A percentile compares a stretch with the other conserved stretches of the same genome.
phyloP scores from a whole-genome alignment of 1,140 invertebrate species.

The Oscheius sp. region DNA sequence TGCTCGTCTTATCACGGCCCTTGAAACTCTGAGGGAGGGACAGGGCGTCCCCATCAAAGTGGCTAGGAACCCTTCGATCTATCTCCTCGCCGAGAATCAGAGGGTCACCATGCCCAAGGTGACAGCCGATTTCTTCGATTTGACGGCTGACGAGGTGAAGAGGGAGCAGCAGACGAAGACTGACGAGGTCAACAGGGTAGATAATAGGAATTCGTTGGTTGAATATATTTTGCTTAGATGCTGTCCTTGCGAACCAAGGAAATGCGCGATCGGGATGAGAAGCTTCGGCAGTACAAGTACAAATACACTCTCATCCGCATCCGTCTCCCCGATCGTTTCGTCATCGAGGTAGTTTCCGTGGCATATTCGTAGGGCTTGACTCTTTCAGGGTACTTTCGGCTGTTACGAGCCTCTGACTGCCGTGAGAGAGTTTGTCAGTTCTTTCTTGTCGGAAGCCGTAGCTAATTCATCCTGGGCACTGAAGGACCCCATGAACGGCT shows the following conservation, averaged over 20 bases:
- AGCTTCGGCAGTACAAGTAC: slow-evolving; percentile 17
- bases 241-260: slow-evolving; percentile 34
- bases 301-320: slow-evolving; percentile 42
- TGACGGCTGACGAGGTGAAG: slow-evolving; percentile 32
- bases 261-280: slow-evolving; percentile 37
- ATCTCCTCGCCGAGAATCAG: slow-evolving; percentile 4
- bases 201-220: not conserved
- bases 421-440: slow-evolving; percentile 29
- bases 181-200: slow-evolving; percentile 7
- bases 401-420: slow-evolving; percentile 22
- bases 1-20: not conserved
- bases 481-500: not conserved
- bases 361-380: not conserved
- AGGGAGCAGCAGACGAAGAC: slow-evolving; percentile 18
- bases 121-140: slow-evolving; percentile 17
- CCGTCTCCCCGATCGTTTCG: slow-evolving; percentile 26
- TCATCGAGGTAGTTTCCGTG: slow-evolving; percentile 28
- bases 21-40: slow-evolving; percentile 13
- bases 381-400: slow-evolving; percentile 34
- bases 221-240: not conserved
- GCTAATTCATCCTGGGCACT: not conserved
- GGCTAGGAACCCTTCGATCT: slow-evolving; percentile 1
- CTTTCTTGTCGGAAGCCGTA: not conserved
- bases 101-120: not conserved
- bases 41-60: slow-evolving; percentile 27